A percentile compares a stretch with the other conserved stretches of the same genome.
phyloP scores from a whole-genome alignment of 92 coral and sea anemone genomes.

The Palythoa grandiflora region DNA sequence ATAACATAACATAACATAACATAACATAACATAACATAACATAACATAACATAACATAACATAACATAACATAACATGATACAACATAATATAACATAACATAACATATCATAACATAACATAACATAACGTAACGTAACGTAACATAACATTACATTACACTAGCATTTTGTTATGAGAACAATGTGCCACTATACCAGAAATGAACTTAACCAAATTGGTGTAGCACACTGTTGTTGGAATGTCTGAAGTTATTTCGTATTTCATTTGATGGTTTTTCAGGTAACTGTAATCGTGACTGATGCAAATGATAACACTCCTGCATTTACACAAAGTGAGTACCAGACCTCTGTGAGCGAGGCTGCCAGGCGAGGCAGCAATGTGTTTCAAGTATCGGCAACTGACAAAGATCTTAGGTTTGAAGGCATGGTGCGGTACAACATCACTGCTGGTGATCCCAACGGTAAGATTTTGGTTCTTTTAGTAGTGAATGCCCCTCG shows the following conservation, averaged over 20 bases:
- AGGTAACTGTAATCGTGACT: slow-evolving; percentile 76
- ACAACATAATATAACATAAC: too few species aligned
- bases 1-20: too few species aligned
- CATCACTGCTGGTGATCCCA: slow-evolving; percentile 72
- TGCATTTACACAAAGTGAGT: slow-evolving; percentile 50
- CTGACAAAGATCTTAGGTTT: slow-evolving; percentile 73
- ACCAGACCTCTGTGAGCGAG: slow-evolving; percentile 69
- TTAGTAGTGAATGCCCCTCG: too few species aligned
- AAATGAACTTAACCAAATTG: too few species aligned
- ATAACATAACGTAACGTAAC: too few species aligned
- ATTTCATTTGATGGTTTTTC: not conserved
- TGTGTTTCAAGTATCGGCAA: slow-evolving; percentile 78
- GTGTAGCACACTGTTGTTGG: not conserved
- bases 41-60: too few species aligned
- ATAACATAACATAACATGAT: too few species aligned
- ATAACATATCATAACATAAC: too few species aligned
- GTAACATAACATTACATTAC: too few species aligned
- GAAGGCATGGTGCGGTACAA: slow-evolving; percentile 77
- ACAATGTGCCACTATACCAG: too few species aligned
- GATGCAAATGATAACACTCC: slow-evolving; percentile 86
- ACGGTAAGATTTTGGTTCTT: slow-evolving; percentile 50
- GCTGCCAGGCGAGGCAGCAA: slow-evolving; percentile 83
- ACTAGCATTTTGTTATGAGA: too few species aligned
- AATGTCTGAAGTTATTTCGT: not conserved
- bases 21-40: too few species aligned